A percentile compares a stretch with the other conserved stretches of the same genome.
Conservation (phyloP, 2,797 vertebrate species). For the Phoeniculus purpureus region DNA sequence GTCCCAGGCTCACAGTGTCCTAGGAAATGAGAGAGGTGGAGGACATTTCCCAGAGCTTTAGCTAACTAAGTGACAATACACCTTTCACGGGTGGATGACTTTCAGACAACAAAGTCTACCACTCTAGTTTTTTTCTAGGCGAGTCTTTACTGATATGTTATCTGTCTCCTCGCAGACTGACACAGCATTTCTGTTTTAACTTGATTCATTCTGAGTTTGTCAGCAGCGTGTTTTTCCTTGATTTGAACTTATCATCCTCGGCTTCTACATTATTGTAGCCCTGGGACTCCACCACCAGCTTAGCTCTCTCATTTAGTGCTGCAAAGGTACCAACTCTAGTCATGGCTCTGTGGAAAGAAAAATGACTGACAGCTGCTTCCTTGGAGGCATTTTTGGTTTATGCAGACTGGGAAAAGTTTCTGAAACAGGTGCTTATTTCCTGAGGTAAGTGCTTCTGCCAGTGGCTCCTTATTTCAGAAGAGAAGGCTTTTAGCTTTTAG, state of each 20-base stretch:
- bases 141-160: neutral
- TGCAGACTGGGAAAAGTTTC: conserved; percentile 8
- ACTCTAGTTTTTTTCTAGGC: neutral
- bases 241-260: neutral
- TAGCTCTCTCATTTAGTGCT: neutral
- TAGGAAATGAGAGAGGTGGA: neutral
- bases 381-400: conserved; percentile 9
- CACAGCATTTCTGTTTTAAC: neutral
- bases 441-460: conserved; percentile 5
- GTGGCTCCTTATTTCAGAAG: conserved; percentile 14
- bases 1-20: neutral
- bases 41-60: neutral
- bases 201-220: neutral
- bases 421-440: neutral
- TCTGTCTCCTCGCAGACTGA: neutral
- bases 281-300: neutral
- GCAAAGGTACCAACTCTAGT: neutral
- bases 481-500: neutral
- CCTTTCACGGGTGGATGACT: neutral
- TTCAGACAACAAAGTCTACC: neutral
- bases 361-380: conserved; percentile 1
- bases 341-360: neutral
- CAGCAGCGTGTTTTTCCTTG: neutral
- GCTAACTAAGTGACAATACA: neutral
- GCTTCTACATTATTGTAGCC: neutral